Conservation (phyloP, 2,888 invertebrate genomes). For the Heliconius cydno region DNA sequence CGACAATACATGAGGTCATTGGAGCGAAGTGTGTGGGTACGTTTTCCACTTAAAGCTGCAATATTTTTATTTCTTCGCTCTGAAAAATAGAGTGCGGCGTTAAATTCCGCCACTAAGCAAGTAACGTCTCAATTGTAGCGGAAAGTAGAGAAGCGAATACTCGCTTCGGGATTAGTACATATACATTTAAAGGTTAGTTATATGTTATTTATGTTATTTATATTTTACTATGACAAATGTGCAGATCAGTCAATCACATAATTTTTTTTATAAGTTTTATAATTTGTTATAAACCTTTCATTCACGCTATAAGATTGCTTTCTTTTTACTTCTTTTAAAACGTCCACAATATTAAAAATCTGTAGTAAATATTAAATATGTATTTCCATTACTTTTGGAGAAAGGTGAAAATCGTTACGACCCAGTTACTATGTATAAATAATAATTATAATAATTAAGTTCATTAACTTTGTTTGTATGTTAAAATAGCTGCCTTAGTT, state of each 20-base stretch:
- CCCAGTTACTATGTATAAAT: conserved; percentile 24
- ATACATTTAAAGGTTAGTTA: no score
- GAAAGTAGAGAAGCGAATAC: no score
- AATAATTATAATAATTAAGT: conserved; percentile 33
- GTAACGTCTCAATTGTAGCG: no score
- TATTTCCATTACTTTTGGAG: conserved; percentile 31
- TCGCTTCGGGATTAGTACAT: no score
- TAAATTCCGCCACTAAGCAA: no score
- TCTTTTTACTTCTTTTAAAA: not conserved
- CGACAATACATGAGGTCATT: no score
- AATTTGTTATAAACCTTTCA: not conserved
- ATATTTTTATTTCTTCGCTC: no score
- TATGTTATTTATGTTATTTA: not conserved
- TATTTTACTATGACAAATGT: not conserved
- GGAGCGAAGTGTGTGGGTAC: no score
- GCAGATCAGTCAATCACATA: not conserved
- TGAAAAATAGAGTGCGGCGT: no score
- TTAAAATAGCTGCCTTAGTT: not conserved
- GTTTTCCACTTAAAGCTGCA: no score
- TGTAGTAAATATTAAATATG: conserved; percentile 13
- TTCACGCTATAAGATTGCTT: conserved; percentile 19
- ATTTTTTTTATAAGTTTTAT: not conserved
- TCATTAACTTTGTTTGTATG: conserved; percentile 21
- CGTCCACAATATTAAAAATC: conserved; percentile 13
- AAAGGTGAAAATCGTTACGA: conserved; percentile 36